phyloP scores from a whole-genome alignment of 2,113 vertebrate species.

The Variabilichromis moorii region DNA sequence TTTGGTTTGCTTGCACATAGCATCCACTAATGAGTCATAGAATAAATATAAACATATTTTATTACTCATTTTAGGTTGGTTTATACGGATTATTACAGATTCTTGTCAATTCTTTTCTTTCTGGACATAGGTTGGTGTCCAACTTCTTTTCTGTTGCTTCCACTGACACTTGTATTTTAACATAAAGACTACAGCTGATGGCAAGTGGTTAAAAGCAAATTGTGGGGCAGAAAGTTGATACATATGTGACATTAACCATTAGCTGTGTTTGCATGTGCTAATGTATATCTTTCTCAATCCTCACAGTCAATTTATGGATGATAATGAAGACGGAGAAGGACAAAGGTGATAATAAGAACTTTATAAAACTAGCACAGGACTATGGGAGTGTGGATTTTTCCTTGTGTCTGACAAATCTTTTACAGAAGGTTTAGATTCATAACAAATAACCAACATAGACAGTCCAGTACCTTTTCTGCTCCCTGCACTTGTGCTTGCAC shows the following conservation, averaged over 20 bases:
- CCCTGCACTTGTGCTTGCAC: neutral
- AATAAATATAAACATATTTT: neutral
- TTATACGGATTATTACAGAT: neutral
- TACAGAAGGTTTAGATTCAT: neutral
- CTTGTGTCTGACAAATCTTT: neutral
- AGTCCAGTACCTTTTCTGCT: neutral
- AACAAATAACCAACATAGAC: neutral
- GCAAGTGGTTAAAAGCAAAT: neutral
- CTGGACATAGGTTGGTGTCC: neutral
- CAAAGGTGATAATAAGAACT: neutral
- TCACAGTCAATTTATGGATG: conserved; percentile 77
- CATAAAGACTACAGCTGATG: neutral
- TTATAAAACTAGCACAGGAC: neutral
- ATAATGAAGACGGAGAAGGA: neutral
- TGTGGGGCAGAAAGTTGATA: neutral
- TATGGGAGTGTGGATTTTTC: neutral
- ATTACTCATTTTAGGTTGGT: neutral
- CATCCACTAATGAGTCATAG: neutral
- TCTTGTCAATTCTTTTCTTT: neutral
- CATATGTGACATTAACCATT: neutral
- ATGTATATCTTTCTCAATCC: neutral
- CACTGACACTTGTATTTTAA: neutral
- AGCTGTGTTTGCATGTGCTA: neutral
- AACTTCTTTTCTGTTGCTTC: neutral
- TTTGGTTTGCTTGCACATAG: neutral